Base-by-base conservation (phyloP, 2,797 vertebrate genomes). In the Microtus californicus region DNA sequence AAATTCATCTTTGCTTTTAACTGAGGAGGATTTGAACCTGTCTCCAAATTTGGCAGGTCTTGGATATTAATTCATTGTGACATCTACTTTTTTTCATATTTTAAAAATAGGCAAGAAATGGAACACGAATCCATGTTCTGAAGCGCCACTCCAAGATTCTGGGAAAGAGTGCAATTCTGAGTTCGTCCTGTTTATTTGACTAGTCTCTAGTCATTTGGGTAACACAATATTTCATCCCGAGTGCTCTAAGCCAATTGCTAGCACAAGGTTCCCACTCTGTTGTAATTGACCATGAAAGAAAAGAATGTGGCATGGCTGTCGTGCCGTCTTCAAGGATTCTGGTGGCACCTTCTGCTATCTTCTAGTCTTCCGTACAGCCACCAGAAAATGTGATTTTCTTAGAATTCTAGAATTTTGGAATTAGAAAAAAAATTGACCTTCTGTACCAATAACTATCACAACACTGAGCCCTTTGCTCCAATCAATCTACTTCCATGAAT, bases 31-130 rank as follows among this genome's bases (percentile, higher is more conserved):
- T 96, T 96, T 96, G 94, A 96, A 97, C 92, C 87, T 91, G 81
- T 92, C 96, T 97, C 74, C 56, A 83, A 82, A 87, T 94, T 85
- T 93, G 83, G 90, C 92, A 95, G 89, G 93, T 81, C 87, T 91
- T 91, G 37, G 48, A 81, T 95, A 91, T 93, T 96, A 96, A 96
- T 97, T 97, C 87, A 95, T 91, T 85, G 82, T 97, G 96, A 97
- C 96, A 97, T 96, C 79, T 92, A 59, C 81, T 92, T 89, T 96
- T 96, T 31, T 96, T 96, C 92, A 96, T 96, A 96, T 97, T 96
- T 97, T 73, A 87, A 96, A 97, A 96, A 94, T 82, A 96, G 90
- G 21, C 74, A 95, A 91, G 91, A 93, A 97, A 78, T 59, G 87
- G 88, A 96, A 93, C 88, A 85, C 71, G 94, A 96, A 90, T 93